Percentiles rank a stretch among this genome's conserved stretches.
phyloP scores from a whole-genome alignment of 2,888 invertebrate genomes.

The Sthenelais limicola region DNA sequence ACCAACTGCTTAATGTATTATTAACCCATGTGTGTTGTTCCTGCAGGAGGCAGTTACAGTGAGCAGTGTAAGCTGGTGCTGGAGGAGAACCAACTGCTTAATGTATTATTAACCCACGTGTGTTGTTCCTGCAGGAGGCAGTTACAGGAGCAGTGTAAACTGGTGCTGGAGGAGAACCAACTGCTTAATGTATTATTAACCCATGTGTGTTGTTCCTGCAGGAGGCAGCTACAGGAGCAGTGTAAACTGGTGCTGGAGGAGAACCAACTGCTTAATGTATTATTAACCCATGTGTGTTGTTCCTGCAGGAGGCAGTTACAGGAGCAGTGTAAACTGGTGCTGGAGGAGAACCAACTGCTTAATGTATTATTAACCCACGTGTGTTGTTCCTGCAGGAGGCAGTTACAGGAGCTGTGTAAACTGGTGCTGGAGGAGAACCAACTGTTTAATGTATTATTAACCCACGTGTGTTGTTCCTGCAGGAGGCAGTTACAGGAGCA shows the following conservation, averaged over 20 bases:
- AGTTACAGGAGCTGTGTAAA: neutral
- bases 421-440: too few relatives aligned
- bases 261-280: too few relatives aligned
- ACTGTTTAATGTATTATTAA: too few relatives aligned
- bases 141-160: neutral
- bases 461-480: neutral
- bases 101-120: neutral
- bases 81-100: too few relatives aligned
- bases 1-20: too few relatives aligned
- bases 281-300: neutral
- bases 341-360: too few relatives aligned
- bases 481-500: neutral
- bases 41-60: neutral
- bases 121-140: neutral
- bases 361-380: neutral
- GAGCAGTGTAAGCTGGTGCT: slow-evolving; percentile 1
- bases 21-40: neutral
- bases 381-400: neutral
- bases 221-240: neutral
- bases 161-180: too few relatives aligned
- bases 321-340: slow-evolving; percentile 1
- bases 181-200: neutral
- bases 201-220: neutral
- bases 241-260: too few relatives aligned
- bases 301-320: neutral